Evolutionary conservation across 2,888 invertebrate species (phyloP).

Genomic region (Drosophila borealis): DNA sequence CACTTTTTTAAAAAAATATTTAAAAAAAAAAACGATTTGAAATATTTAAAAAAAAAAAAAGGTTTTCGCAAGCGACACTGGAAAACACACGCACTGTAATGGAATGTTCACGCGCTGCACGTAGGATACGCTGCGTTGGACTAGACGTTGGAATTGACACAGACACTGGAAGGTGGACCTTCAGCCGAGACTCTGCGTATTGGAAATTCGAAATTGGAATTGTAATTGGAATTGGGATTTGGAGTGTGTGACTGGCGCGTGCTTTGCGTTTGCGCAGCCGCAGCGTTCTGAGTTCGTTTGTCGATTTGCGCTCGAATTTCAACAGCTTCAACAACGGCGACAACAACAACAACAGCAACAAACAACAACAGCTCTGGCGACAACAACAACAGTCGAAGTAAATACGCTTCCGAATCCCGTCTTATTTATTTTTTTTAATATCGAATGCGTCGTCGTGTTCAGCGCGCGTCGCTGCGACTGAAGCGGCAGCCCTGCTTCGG

Average conservation of each 20-base stretch:
- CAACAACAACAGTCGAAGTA: conserved; percentile 28
- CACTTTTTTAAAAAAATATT: conserved; percentile 21
- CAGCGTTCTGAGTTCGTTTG: conserved; percentile 80
- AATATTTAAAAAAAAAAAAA: too few species aligned
- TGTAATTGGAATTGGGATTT: conserved; percentile 21
- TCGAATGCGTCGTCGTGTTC: conserved; percentile 52
- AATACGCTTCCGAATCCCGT: conserved; percentile 75
- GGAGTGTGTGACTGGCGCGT: conserved; percentile 59
- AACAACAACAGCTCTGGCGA: conserved; percentile 26
- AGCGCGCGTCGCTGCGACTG: conserved; percentile 44
- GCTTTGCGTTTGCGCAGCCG: conserved; percentile 81
- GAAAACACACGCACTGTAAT: conserved; percentile 25
- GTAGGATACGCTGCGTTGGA: conserved; percentile 19
- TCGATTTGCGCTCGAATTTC: conserved; percentile 73
- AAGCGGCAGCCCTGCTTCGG: conserved; percentile 15
- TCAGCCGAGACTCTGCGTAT: background rate
- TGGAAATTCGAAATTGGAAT: conserved; percentile 3
- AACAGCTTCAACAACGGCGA: conserved; percentile 55
- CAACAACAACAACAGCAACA: conserved; percentile 23
- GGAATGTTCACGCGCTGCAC: conserved; percentile 12
- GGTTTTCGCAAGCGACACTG: background rate
- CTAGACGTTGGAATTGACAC: conserved; percentile 3
- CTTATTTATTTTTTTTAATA: conserved; percentile 65
- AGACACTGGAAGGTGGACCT: conserved; percentile 5
- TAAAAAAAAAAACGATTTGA: conserved; percentile 7